phyloP scores from a whole-genome alignment of 64 coral and sea anemone species.

The Montipora sp. region DNA sequence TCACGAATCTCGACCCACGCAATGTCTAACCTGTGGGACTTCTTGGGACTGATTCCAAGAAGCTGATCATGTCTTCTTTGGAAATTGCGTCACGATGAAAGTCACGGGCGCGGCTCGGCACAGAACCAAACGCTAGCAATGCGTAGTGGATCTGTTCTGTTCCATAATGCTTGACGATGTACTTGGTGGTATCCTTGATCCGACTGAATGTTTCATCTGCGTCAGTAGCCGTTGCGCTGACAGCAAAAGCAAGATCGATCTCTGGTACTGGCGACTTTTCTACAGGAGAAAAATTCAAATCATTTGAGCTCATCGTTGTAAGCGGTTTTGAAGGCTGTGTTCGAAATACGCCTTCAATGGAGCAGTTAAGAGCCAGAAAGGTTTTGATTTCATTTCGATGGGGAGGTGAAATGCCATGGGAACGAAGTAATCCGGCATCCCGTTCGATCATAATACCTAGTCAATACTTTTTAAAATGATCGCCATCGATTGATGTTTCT shows the following conservation, averaged over 20 bases:
- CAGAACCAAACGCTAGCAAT: conserved; percentile 1
- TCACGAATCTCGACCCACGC: no score
- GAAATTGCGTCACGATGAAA: conserved; percentile 14
- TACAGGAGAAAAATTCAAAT: neutral
- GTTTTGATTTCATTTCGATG: no score
- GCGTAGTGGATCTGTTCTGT: conserved; percentile 32
- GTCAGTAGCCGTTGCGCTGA: conserved; percentile 17
- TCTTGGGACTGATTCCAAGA: conserved; percentile 9
- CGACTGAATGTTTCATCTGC: conserved; percentile 29
- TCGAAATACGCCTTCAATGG: no score
- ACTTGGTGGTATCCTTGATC: conserved; percentile 34
- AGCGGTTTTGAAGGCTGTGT: no score
- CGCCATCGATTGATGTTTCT: no score
- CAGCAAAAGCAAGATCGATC: conserved; percentile 39
- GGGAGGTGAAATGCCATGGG: no score
- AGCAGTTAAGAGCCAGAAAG: no score
- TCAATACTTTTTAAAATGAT: no score
- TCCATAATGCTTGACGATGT: conserved; percentile 35
- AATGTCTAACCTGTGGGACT: conserved; percentile 24
- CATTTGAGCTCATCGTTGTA: no score
- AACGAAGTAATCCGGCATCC: no score
- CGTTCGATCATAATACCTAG: no score
- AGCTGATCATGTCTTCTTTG: conserved; percentile 3
- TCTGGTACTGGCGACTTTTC: conserved; percentile 25
- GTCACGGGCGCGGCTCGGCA: neutral